Evolutionary conservation across 1,140 invertebrate species (phyloP).

Genomic region (Platyura marginata): DNA sequence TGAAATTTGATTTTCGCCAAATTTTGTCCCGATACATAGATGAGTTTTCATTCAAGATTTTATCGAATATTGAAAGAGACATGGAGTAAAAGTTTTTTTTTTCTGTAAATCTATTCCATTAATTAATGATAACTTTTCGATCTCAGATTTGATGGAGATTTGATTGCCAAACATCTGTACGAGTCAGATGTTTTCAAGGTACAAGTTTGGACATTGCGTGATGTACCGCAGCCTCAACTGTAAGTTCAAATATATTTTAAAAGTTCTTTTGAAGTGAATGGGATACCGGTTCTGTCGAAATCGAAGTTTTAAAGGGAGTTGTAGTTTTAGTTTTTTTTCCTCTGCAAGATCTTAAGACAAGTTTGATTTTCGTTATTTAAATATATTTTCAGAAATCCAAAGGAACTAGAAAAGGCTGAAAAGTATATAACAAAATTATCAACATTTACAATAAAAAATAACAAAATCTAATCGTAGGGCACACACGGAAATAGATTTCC

Average conservation of each 20-base stretch:
- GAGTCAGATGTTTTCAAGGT: conserved; percentile 19
- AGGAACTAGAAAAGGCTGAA: neutral
- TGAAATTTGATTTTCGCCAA: conserved; percentile 18
- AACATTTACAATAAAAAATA: no score
- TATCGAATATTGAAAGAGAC: conserved; percentile 22
- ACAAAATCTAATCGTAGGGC: neutral
- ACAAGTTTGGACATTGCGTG: conserved; percentile 22
- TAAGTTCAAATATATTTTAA: conserved; percentile 4
- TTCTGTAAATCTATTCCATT: no score
- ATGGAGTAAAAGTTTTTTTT: conserved; percentile 14
- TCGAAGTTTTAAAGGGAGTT: no score
- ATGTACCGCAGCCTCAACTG: conserved; percentile 21
- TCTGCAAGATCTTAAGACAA: no score
- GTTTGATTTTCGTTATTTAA: neutral
- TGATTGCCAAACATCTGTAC: conserved; percentile 20
- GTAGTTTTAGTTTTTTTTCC: no score
- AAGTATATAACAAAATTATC: neutral
- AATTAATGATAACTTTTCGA: no score
- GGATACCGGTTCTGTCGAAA: no score
- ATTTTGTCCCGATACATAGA: conserved; percentile 18
- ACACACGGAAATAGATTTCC: conserved; percentile 33
- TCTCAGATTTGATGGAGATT: no score
- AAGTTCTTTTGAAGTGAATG: no score
- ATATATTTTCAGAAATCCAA: neutral
- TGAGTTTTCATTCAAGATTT: conserved; percentile 22